Percentiles rank a stretch among this genome's conserved stretches.
phyloP scores from a whole-genome alignment of 2,113 vertebrate species.

The Mormoops blainvillei region DNA sequence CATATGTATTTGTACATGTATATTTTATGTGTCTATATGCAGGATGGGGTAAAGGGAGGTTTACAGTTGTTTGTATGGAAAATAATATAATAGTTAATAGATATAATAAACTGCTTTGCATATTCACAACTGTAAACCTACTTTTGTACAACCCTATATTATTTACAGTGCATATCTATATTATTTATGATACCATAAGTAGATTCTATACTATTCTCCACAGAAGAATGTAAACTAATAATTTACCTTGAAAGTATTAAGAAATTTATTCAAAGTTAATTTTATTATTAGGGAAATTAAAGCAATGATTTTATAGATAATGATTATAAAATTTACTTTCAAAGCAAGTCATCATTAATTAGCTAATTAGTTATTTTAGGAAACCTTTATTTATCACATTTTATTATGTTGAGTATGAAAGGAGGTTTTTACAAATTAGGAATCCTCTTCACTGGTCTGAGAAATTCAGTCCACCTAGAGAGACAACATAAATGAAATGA shows the following conservation, averaged over 20 bases:
- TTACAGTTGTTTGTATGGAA: not conserved
- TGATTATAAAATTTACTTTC: not conserved
- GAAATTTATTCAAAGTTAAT: conserved; percentile 13
- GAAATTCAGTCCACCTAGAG: conserved; percentile 6
- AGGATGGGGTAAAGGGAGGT: not conserved
- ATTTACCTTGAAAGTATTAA: conserved; percentile 3
- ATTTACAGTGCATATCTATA: not conserved
- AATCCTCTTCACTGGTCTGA: not conserved
- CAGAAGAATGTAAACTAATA: not conserved
- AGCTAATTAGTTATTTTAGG: not conserved
- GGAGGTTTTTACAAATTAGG: not conserved
- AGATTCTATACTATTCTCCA: conserved; percentile 29
- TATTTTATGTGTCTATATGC: not conserved
- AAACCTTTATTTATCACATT: not conserved
- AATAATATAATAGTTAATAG: not conserved
- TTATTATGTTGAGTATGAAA: not conserved
- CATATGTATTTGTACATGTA: conserved; percentile 36
- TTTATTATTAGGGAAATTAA: conserved; percentile 42
- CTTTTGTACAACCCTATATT: not conserved
- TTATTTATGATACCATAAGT: not conserved
- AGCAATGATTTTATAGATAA: conserved; percentile 18
- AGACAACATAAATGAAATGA: conserved; percentile 25
- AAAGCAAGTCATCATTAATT: not conserved
- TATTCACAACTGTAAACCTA: not conserved
- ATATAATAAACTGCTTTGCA: not conserved